Base-by-base conservation (phyloP, 1,140 invertebrate species). In the Listronotus oregonensis region DNA sequence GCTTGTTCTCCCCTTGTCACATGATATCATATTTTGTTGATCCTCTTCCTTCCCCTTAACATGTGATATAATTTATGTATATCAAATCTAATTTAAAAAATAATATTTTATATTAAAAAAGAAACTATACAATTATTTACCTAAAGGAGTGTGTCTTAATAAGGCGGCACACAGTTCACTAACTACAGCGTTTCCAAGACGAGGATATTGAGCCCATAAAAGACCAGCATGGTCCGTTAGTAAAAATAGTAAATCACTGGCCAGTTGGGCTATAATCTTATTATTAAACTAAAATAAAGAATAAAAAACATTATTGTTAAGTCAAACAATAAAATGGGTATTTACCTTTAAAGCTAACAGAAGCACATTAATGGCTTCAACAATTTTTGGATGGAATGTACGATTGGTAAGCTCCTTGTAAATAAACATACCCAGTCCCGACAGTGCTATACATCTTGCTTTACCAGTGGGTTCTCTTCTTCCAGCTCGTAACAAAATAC, bases 361-460 rank as follows among this genome's bases (percentile, higher is more conserved):
- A 63, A 98, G 83, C 64, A 96, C 90, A 64, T 89, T 89, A 50
- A 97, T 84, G 59, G 94, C 93, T 74, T 95, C 90, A 12, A 90
- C 87, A 34, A 94, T 84, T 69, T 89, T 88, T 17, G 86, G 82
- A 80, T 94, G 88, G 61, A 83, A 80, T 59, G 82, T 84, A 58
- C 84, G 84, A 73, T 88, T 85, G 6, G 81, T 84, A 1, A 93
- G 78, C 77, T 94, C 90, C 77, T 90, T 84, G 71, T 94, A 91
- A 21, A 93, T 80, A 81, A 90, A 95, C 74, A 95, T 90, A 7
- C 92, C 91, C 44, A 98, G 85, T 66, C 91, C 90, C 43, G 92
- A 94, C 3, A 98, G 82, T 15, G 94, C 93, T 66, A 96, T 89
- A 75, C 93, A 96, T 59, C 95, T 86, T 15, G 95, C 95, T 72